Conservation (phyloP, 2,888 invertebrate genomes). For the Copidosoma aretas region DNA sequence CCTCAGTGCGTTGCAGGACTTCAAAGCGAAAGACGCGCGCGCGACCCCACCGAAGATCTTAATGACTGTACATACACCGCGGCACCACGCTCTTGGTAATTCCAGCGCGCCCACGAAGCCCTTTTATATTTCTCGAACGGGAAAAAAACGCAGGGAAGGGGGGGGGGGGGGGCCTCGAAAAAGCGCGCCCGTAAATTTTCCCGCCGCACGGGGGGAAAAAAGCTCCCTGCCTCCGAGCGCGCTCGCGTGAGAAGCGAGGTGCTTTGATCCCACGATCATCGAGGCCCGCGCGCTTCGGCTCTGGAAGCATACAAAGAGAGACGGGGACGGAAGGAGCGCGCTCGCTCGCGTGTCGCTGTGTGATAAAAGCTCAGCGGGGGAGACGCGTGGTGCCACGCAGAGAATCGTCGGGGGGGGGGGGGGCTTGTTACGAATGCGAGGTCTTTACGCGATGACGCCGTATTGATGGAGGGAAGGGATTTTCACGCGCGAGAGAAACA, state of each 20-base stretch:
- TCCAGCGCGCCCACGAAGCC: too few species aligned
- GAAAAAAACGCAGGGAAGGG: too few species aligned
- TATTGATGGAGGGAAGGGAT: too few species aligned
- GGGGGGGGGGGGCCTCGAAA: not conserved
- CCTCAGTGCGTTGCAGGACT: not conserved
- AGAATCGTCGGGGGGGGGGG: too few species aligned
- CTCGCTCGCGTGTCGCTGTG: too few species aligned
- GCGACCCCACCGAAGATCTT: slow-evolving; percentile 1
- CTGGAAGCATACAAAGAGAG: not conserved
- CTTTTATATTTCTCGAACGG: too few species aligned
- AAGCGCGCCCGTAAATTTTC: slow-evolving; percentile 20
- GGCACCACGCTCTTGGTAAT: too few species aligned
- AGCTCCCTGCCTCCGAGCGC: not conserved
- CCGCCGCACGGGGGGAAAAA: slow-evolving; percentile 6
- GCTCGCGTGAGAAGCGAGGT: slow-evolving; percentile 28
- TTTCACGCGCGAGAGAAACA: too few species aligned
- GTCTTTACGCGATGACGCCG: not conserved
- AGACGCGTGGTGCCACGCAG: not conserved
- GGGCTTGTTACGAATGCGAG: not conserved
- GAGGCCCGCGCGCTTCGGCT: not conserved
- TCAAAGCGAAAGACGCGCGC: not conserved
- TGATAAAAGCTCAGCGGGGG: slow-evolving; percentile 20
- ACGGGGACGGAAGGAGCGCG: not conserved
- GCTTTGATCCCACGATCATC: slow-evolving; percentile 33
- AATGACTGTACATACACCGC: slow-evolving; percentile 19